These are phyloP conservation scores for Cynocephalus volans DNA, from an alignment of 2,113 vertebrate genomes.

Conservation along the genomic window DNA sequence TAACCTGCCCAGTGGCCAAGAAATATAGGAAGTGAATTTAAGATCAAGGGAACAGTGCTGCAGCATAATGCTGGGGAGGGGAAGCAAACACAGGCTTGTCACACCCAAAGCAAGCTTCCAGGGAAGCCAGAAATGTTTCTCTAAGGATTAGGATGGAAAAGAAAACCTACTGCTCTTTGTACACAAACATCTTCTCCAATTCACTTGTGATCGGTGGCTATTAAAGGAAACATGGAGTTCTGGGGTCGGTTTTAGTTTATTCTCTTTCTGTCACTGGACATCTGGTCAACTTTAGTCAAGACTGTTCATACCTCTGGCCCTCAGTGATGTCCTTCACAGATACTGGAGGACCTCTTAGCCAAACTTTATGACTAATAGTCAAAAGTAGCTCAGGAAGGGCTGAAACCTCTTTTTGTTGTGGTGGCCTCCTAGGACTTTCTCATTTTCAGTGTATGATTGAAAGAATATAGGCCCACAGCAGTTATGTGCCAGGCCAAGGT, in stretches of 20 bases:
- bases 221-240: neutral
- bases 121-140: neutral
- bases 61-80: neutral
- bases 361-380: neutral
- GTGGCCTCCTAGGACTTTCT: neutral
- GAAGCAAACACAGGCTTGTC: neutral
- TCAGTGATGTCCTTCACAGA: neutral
- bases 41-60: neutral
- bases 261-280: neutral
- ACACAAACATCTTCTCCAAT: neutral
- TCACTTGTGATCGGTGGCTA: neutral
- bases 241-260: neutral
- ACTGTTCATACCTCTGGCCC: neutral
- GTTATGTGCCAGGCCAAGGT: neutral
- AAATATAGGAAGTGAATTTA: conserved; percentile 61
- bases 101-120: neutral
- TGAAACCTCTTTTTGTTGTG: neutral
- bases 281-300: neutral
- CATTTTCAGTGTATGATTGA: neutral
- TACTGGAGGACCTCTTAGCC: neutral
- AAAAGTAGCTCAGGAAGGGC: neutral
- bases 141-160: neutral
- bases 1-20: conserved; percentile 53
- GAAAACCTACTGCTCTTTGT: neutral
- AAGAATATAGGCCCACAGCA: neutral